Percentiles rank a stretch among this genome's conserved stretches.
Conservation (phyloP, 2,113 vertebrate species). For the Cynoglossus semilaevis region DNA sequence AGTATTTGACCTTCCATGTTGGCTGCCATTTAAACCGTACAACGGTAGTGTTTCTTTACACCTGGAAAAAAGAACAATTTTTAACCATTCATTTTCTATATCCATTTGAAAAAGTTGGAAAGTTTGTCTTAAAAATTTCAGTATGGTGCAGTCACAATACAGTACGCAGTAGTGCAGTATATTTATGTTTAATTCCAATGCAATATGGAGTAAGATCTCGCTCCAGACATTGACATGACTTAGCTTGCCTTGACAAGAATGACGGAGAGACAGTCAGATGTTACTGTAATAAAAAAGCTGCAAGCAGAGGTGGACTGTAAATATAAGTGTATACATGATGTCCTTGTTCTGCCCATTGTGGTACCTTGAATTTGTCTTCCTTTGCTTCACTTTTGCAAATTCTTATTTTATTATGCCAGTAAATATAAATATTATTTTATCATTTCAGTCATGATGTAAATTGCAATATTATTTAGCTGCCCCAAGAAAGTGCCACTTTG, state of each 20-base stretch:
- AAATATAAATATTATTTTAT: slow-evolving; percentile 80
- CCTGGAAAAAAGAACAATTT: slow-evolving; percentile 75
- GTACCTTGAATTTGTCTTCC: slow-evolving; percentile 89
- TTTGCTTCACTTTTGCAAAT: slow-evolving; percentile 77
- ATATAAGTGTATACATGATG: slow-evolving; percentile 82
- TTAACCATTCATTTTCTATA: slow-evolving; percentile 71
- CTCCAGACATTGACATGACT: slow-evolving; percentile 65
- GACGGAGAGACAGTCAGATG: slow-evolving; percentile 62
- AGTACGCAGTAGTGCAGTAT: slow-evolving; percentile 61
- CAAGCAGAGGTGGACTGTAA: slow-evolving; percentile 87
- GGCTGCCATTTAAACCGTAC: slow-evolving; percentile 83
- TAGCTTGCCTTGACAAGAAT: slow-evolving; percentile 65
- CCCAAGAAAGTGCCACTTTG: slow-evolving; percentile 93
- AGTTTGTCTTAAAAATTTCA: slow-evolving; percentile 41
- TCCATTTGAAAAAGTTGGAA: slow-evolving; percentile 51
- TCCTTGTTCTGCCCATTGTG: slow-evolving; percentile 85
- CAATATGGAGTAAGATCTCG: slow-evolving; percentile 70
- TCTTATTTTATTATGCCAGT: slow-evolving; percentile 78
- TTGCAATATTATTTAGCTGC: slow-evolving; percentile 88
- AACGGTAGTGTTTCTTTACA: slow-evolving; percentile 80
- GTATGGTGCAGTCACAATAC: slow-evolving; percentile 62
- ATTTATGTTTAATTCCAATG: slow-evolving; percentile 79
- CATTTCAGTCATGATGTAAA: slow-evolving; percentile 84
- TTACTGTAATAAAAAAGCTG: slow-evolving; percentile 77
- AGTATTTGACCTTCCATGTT: slow-evolving; percentile 84